Base-by-base conservation (phyloP, 2,888 invertebrate species). In the Pristionchus exspectatus region DNA sequence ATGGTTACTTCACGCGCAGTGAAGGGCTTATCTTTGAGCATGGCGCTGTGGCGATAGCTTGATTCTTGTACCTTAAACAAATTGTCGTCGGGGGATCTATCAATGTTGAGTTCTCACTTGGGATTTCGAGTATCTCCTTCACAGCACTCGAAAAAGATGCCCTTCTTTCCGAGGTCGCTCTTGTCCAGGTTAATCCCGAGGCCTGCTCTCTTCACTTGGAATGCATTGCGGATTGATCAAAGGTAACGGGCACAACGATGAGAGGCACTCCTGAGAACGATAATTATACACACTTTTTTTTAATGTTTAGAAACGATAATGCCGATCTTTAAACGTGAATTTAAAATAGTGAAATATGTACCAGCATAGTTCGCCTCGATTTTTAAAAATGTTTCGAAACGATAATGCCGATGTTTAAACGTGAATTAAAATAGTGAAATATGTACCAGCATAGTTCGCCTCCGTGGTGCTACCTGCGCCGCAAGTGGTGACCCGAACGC, bases 171-270 rank as follows among this genome's bases (percentile, higher is more conserved):
- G 1, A 85, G 38, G 12, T 85, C 85, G n/a, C 12, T 63, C 63
- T 85, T 85, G 24, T 85, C 59, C 59, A 85, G 33, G 12, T 38
- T 85, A 7, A 87, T 18, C 7, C 87, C 90, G 33, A 87, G 44
- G 27, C 90, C 87, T 27, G 30, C 50, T n/a, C 72, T 69, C 59
- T 93, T 93, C 56, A 50, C 44, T 50, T 50, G 44, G 89, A 95
- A 94, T 18, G 95, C 93, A 87, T 95, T 95, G 85, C 95, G 95
- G 85, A 94, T 93, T 96, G 95, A 92, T 96, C 96, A 50, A 95
- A 95, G 90, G 95, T 95, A 38, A 95, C 93, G 7, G 96, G 96
- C 72, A 95, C 93, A 9, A 95, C 95, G 2, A 96, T 93, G 90
- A 95, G 94, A 12, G 96, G 96, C 30, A 95, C 95, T 66, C 95